Evolutionary conservation across 2,888 invertebrate genomes (phyloP).

Genomic region (Nomada flava): DNA sequence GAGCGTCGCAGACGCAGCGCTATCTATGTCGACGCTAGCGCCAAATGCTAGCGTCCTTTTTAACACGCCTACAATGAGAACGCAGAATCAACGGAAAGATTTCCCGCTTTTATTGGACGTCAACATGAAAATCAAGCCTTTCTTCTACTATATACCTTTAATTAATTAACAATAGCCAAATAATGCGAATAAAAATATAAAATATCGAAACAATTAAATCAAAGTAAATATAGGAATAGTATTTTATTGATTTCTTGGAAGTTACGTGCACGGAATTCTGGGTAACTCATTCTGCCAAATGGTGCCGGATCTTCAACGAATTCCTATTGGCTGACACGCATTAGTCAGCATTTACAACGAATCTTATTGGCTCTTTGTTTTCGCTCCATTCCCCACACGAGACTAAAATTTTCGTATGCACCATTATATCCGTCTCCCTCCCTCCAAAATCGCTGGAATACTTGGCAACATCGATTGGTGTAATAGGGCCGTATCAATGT

Average conservation of each 20-base stretch:
- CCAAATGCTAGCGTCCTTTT: constrained; percentile 34
- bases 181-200: constrained; percentile 20
- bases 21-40: constrained; percentile 38
- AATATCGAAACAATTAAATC: background rate
- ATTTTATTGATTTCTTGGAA: constrained; percentile 74
- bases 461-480: constrained; percentile 71
- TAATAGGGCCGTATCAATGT: constrained; percentile 63
- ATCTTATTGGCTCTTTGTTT: constrained; percentile 60
- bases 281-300: constrained; percentile 68
- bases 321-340: constrained; percentile 69
- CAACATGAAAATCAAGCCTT: background rate
- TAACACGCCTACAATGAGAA: constrained; percentile 26
- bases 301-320: constrained; percentile 57
- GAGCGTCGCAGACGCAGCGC: constrained; percentile 15
- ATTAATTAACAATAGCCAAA: background rate
- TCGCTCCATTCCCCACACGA: constrained; percentile 59
- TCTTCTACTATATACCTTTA: background rate
- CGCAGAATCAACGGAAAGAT: constrained; percentile 40
- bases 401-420: constrained; percentile 47
- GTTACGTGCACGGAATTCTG: constrained; percentile 58
- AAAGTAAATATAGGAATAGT: constrained; percentile 20
- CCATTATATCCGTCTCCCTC: constrained; percentile 55
- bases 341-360: constrained; percentile 47
- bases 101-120: constrained; percentile 57
- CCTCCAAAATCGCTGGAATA: constrained; percentile 40